phyloP scores from a whole-genome alignment of 1,140 invertebrate genomes.

The Telenomus remus region DNA sequence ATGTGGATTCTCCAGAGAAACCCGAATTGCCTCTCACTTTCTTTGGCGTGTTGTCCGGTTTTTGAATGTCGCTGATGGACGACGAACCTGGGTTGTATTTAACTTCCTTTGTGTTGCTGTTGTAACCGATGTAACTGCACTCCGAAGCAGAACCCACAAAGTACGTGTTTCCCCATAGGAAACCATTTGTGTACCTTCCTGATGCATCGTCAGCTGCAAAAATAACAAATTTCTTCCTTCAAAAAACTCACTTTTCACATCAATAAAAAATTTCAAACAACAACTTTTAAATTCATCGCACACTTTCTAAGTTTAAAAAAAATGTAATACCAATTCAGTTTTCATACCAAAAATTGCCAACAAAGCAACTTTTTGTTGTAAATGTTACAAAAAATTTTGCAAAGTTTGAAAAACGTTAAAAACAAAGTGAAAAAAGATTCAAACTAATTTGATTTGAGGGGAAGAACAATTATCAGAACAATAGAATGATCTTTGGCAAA shows the following conservation, averaged over 20 bases:
- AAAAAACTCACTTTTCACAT: too few relatives aligned
- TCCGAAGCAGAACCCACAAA: slow-evolving; percentile 86
- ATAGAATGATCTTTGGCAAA: background rate
- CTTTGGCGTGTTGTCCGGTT: slow-evolving; percentile 63
- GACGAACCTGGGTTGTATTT: slow-evolving; percentile 57
- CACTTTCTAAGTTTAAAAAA: too few relatives aligned
- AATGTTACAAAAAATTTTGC: too few relatives aligned
- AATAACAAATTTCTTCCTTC: background rate
- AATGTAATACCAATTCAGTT: too few relatives aligned
- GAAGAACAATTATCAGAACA: background rate
- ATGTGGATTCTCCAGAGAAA: slow-evolving; percentile 39
- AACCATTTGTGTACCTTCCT: slow-evolving; percentile 85
- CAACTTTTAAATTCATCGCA: too few relatives aligned
- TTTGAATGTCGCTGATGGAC: slow-evolving; percentile 65
- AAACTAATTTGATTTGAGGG: too few relatives aligned
- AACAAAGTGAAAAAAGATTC: background rate
- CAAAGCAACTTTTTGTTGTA: too few relatives aligned
- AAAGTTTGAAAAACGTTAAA: background rate
- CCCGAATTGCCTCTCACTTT: slow-evolving; percentile 60
- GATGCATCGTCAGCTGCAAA: slow-evolving; percentile 86
- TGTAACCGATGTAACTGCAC: slow-evolving; percentile 80
- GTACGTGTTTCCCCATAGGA: slow-evolving; percentile 89
- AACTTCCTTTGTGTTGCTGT: slow-evolving; percentile 54
- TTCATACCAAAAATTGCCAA: too few relatives aligned
- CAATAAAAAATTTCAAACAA: too few relatives aligned